Evolutionary conservation across 2,888 invertebrate species (phyloP).

Genomic region (Apodemia zela): DNA sequence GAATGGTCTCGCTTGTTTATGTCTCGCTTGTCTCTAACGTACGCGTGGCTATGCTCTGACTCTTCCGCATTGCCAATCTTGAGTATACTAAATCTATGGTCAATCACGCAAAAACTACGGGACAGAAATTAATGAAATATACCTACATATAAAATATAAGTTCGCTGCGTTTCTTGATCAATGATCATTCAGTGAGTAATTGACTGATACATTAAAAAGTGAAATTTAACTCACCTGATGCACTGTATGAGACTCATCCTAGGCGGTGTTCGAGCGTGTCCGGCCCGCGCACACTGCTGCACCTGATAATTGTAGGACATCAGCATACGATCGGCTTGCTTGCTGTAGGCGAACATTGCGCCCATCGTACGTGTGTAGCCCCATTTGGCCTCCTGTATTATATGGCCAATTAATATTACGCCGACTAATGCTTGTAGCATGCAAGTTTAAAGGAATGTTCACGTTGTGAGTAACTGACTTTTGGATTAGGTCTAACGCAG

Average conservation of each 20-base stretch:
- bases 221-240: slow-evolving; percentile 79
- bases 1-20: too few relatives aligned
- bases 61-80: too few relatives aligned
- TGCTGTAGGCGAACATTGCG: slow-evolving; percentile 77
- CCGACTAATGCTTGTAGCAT: slow-evolving; percentile 1
- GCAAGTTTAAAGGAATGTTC: slow-evolving; percentile 1
- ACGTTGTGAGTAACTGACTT: slow-evolving; percentile 2
- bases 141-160: too few relatives aligned
- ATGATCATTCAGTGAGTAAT: too few relatives aligned
- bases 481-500: background rate
- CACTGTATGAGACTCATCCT: slow-evolving; percentile 90
- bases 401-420: slow-evolving; percentile 42
- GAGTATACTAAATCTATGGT: too few relatives aligned
- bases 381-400: slow-evolving; percentile 77
- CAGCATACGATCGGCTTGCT: slow-evolving; percentile 76
- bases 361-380: slow-evolving; percentile 78
- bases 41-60: too few relatives aligned
- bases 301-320: slow-evolving; percentile 79
- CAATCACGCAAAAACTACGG: too few relatives aligned
- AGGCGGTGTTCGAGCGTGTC: slow-evolving; percentile 58
- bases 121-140: too few relatives aligned
- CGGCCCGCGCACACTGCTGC: slow-evolving; percentile 69
- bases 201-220: too few relatives aligned
- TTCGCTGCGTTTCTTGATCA: too few relatives aligned
- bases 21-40: too few relatives aligned